Evolutionary conservation across 2,888 invertebrate genomes (phyloP), one percentile per base, ranked within the genome.

Genomic region (Ditula angustiorana): DNA sequence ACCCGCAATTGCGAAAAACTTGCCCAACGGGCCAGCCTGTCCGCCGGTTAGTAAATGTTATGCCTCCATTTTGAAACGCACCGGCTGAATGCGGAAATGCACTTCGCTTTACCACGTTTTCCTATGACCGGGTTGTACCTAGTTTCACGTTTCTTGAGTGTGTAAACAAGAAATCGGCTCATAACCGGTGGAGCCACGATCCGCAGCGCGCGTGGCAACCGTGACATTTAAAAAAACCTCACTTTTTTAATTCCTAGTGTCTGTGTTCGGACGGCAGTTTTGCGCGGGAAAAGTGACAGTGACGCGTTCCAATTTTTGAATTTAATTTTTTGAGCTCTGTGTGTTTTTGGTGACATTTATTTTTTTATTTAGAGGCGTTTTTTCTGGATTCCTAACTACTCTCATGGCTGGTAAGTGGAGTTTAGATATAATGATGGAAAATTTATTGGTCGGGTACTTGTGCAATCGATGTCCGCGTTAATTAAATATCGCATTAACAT

Each of bases 151-250:
- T 74, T 76, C 76, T 77, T 75, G 78, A 72, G 74, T 76, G 79
- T 81, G 86, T 88, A 88, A 88, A 88, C 87, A 88, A 86, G 86
- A 86, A 85, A 81, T 76, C 79, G 78, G 71, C 74, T 74, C 88
- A 91, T 80, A 89, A 85, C 85, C 90, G 90, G 89, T 82, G 78
- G 78, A 83, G 88, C 90, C 91, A 88, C 88, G 73, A 86, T 72
- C 81, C 85, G 82, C 67, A 69, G 61, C 81, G 85, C 80, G 90
- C 91, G 92, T 90, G 90, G 90, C 89, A 73, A 70, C 74, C 79
- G 86, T 86, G 84, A 69, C 77, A 83, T 87, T 87, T 85, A 84
- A 83, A 71, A 74, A 73, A 68, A 28, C 72, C 72, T 73, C 69
- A 35, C 61, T 71, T 72, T 69, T 69, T 61, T 55, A 44, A 59